Conservation (phyloP, 1,140 invertebrate genomes). For the Hyles vespertilio region DNA sequence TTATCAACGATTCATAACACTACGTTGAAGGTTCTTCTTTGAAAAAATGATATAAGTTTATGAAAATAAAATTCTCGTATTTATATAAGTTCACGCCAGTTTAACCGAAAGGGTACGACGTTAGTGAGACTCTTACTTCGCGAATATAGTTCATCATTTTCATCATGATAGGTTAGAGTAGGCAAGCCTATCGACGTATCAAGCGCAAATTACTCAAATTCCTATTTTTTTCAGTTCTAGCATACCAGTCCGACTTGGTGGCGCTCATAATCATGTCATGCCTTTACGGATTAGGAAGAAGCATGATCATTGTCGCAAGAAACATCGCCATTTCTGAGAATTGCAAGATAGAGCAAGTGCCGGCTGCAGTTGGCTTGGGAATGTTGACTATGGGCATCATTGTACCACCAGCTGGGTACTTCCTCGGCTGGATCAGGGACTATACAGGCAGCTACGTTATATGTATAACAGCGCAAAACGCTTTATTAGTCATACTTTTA, state of each 20-base stretch:
- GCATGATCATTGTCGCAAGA: slow-evolving; percentile 82
- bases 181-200: no score
- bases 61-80: no score
- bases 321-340: slow-evolving; percentile 83
- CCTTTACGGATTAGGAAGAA: slow-evolving; percentile 79
- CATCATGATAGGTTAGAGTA: no score
- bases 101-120: no score
- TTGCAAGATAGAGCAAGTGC: slow-evolving; percentile 76
- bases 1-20: no score
- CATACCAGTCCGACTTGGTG: slow-evolving; percentile 66
- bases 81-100: no score
- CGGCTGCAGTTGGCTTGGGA: slow-evolving; percentile 82
- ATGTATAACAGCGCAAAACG: slow-evolving; percentile 79
- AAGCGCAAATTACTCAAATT: not conserved
- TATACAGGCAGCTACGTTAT: slow-evolving; percentile 77
- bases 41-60: no score
- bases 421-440: slow-evolving; percentile 82
- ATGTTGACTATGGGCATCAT: slow-evolving; percentile 85
- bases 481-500: slow-evolving; percentile 75
- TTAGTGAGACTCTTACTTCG: no score
- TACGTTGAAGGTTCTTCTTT: no score
- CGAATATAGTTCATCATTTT: no score
- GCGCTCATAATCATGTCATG: slow-evolving; percentile 68
- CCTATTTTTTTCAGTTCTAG: slow-evolving; percentile 67
- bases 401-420: slow-evolving; percentile 79